A percentile compares a stretch with the other conserved stretches of the same genome.
These are phyloP conservation scores for Ditylenchus weischeri DNA, from an alignment of 2,888 invertebrate genomes.

Conservation along the genomic window DNA sequence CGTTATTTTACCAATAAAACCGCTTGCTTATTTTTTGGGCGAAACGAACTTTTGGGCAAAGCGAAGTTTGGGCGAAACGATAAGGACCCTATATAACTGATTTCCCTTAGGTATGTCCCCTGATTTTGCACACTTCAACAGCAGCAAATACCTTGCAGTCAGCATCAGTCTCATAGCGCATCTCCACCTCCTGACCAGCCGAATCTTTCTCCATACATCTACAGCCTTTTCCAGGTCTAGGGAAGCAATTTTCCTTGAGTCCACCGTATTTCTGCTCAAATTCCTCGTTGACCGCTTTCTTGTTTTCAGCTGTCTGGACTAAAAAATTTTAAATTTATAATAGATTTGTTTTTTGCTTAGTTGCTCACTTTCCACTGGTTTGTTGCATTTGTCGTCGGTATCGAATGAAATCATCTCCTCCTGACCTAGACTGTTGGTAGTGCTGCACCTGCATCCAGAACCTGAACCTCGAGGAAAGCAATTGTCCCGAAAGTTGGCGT, in stretches of 20 bases:
- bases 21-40: too few species aligned
- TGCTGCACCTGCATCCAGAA: conserved; percentile 43
- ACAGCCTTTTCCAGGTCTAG: conserved; percentile 48
- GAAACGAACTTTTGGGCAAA: too few species aligned
- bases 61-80: too few species aligned
- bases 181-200: conserved; percentile 48
- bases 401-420: conserved; percentile 39
- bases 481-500: conserved; percentile 42
- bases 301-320: conserved; percentile 51
- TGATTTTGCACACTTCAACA: not conserved
- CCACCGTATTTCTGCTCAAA: conserved; percentile 47
- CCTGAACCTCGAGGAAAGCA: conserved; percentile 37
- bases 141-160: conserved; percentile 40
- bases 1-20: too few species aligned
- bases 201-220: conserved; percentile 53
- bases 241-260: conserved; percentile 51
- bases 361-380: conserved; percentile 40
- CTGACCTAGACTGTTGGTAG: conserved; percentile 41
- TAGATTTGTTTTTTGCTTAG: too few species aligned
- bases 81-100: too few species aligned
- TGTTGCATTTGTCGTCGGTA: conserved; percentile 43
- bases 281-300: conserved; percentile 52
- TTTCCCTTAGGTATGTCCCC: too few species aligned
- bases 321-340: not conserved
- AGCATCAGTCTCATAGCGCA: conserved; percentile 42